Evolutionary conservation across 1,140 invertebrate species (phyloP), one percentile per base, ranked within the genome.

Genomic region (Brachionus plicatilis): DNA sequence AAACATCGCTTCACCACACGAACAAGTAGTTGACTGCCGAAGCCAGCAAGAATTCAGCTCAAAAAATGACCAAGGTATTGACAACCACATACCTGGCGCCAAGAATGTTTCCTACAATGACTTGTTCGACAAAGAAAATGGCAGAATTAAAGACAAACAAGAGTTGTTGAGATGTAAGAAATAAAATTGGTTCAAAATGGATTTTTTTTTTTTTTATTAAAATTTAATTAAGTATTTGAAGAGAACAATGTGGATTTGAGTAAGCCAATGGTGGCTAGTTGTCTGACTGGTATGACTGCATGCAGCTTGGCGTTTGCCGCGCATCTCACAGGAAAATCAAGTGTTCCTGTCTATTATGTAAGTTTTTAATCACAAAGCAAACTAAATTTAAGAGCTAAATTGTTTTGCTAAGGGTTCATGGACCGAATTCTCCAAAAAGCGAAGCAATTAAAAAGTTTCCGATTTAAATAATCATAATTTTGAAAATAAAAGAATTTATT

Each of bases 261-360:
- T 43, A 76, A 76, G 37, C 66, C 66, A 43, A 17, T 53, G 12
- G 27, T 84, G 2, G 50, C 66, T 14, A 75, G 45, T 78, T 84
- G 83, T 45, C 14, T 75, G 68, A 84, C 83, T 33, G 83, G 83
- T 33, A 84, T 72, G 68, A 84, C 83, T 41, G 83, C 83, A 14
- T 68, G 68, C 43, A 27, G 68, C 11, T 43, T 84, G 65, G 66
- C 83, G n/a, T 60, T 84, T 14, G 68, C 60, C 37, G 68, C 47
- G 8, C n/a, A 84, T 84, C 14, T 83, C n/a, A 7, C 68, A 9
- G 70, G 45, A 56, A 45, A 84, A 43, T 14, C 17, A n/a, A 29
- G 33, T 33, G 33, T 75, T 20, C 60, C 83, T 56, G 50, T 84
- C 8, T 75, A 72, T 75, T 56, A 53, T 60, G 68, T 84, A 37